These are phyloP conservation scores for Podiceps cristatus DNA, from an alignment of 2,113 vertebrate genomes.

Conservation along the genomic window DNA sequence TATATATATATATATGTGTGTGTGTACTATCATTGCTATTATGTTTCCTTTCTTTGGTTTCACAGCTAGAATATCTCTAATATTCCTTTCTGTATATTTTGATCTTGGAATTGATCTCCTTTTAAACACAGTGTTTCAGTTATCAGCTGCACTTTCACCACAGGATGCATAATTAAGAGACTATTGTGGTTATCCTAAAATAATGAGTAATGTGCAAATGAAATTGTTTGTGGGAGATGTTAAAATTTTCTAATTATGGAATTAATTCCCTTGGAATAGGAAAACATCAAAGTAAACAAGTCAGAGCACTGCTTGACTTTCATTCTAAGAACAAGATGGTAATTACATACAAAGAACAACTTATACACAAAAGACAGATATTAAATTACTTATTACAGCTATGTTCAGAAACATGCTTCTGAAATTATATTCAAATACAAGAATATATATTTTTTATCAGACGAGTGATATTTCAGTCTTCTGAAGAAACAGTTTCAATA, in stretches of 20 bases:
- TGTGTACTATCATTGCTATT: background rate
- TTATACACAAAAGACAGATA: background rate
- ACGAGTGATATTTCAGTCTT: background rate
- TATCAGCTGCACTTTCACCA: background rate
- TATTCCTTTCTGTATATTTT: background rate
- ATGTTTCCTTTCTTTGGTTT: background rate
- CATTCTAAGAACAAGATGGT: background rate
- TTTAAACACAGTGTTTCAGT: background rate
- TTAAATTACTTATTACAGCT: background rate
- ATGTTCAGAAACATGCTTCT: background rate
- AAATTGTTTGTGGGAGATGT: slow-evolving; percentile 3
- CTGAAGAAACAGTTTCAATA: background rate
- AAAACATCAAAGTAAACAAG: background rate
- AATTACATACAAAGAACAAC: background rate
- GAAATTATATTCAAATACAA: background rate
- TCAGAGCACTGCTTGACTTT: background rate
- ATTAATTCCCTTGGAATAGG: background rate
- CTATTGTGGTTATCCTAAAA: background rate
- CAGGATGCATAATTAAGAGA: background rate
- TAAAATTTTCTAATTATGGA: background rate
- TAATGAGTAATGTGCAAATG: slow-evolving; percentile 3
- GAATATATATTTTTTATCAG: background rate
- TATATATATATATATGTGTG: too few species aligned
- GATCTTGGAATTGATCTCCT: background rate
- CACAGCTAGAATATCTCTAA: background rate